Evolutionary conservation across 2,797 vertebrate genomes (phyloP), one percentile per base, ranked within the genome.

Genomic region (Euthynnus affinis): DNA sequence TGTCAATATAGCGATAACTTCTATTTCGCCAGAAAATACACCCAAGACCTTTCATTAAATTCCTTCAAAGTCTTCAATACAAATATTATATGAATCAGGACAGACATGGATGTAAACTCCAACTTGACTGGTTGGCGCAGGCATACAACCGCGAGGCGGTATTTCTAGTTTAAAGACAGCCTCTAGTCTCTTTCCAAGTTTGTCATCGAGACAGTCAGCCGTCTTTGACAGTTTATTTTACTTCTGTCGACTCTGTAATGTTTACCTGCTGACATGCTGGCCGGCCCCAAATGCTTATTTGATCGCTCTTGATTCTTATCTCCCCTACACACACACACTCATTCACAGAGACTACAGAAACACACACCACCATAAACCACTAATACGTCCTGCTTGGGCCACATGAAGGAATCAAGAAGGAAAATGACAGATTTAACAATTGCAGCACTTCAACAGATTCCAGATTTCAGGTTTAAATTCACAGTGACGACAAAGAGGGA

Each of bases 221-320:
- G 69, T 87, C 66, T 52, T 73, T 15, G 71, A 51, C 48, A 48
- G 82, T 92, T 93, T 90, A 78, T 92, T 88, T 92, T 46, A 6
- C 48, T 57, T 58, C 78, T 34, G 78, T 79, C 25, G 9, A 18
- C 78, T 76, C 23, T 63, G 60, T 72, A 32, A 60, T 88, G 81
- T 91, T 92, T 80, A 88, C 81, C 71, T 83, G 82, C 78, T 15
- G 63, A 89, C 61, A 59, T 7, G 79, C 84, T 37, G 66, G 57
- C 60, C 46, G 27, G 52, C 64, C 42, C 69, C 52, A 53, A 68
- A 63, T 25, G 40, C 79, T 80, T 82, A 83, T 86, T 92, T 86
- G 76, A 82, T 83, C 68, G 48, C 80, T 71, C 34, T 65, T 53
- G 85, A 87, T 91, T 83, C 71, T 88, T 90, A 91, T 89, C 84